Percentiles rank a stretch among this genome's conserved stretches.
phyloP scores from a whole-genome alignment of 1,140 invertebrate genomes.

The Odontomachus brunneus region DNA sequence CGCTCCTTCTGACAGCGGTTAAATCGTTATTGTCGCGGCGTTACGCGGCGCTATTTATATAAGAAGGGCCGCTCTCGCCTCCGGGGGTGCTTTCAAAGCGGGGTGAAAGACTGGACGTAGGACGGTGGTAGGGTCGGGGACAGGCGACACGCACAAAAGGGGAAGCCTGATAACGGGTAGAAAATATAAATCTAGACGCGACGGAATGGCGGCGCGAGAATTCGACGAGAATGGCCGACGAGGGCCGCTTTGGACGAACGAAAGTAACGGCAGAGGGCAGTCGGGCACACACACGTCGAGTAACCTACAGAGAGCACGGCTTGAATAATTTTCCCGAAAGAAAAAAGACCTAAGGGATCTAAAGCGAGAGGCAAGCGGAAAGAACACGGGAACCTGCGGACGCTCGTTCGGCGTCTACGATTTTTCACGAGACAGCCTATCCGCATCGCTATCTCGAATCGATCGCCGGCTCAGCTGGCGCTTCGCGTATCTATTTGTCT shows the following conservation, averaged over 20 bases:
- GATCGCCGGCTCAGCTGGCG: not conserved
- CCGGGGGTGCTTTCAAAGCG: conserved; percentile 43
- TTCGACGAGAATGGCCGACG: conserved; percentile 61
- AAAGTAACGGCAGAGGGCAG: not conserved
- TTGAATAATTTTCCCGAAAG: too few relatives aligned
- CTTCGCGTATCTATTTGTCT: conserved; percentile 7
- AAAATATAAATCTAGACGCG: conserved; percentile 71
- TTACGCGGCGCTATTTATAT: conserved; percentile 66
- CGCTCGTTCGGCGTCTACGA: not conserved
- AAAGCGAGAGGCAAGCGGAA: not conserved
- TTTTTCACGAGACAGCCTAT: not conserved
- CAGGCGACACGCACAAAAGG: conserved; percentile 58
- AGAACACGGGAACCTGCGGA: not conserved
- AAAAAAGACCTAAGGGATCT: too few relatives aligned
- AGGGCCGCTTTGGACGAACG: not conserved
- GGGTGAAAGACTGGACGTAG: conserved; percentile 61
- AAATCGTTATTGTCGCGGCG: conserved; percentile 68
- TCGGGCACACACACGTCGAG: too few relatives aligned
- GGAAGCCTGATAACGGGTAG: conserved; percentile 65
- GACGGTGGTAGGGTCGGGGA: not conserved
- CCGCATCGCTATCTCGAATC: conserved; percentile 37
- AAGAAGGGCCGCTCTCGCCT: conserved; percentile 61
- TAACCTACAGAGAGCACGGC: too few relatives aligned
- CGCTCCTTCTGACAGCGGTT: conserved; percentile 62
- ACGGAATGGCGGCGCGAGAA: conserved; percentile 64